Base-by-base conservation (phyloP, 2,888 invertebrate species). In the Mongoloraphidia duomilia region DNA sequence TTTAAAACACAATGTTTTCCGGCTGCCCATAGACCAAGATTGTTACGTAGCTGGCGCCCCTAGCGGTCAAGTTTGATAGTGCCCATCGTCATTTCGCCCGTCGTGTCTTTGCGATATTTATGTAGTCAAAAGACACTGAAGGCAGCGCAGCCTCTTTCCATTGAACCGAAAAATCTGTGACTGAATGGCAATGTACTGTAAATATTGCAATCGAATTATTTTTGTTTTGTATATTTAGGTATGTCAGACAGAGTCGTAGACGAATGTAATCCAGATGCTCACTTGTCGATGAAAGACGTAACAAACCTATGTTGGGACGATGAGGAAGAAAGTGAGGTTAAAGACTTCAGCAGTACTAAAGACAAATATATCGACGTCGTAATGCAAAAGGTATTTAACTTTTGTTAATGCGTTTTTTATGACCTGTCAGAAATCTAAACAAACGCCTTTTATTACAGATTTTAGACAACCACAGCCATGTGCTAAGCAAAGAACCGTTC, bases 191-290 rank as follows among this genome's bases (percentile, higher is more conserved):
- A n/a, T n/a, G n/a, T n/a, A n/a, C n/a, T n/a, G n/a, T n/a, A n/a
- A n/a, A n/a, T n/a, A n/a, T n/a, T n/a, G n/a, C n/a, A n/a, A n/a
- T n/a, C n/a, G n/a, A n/a, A n/a, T n/a, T 17, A 3, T 17, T 17
- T 26, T 26, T 26, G 26, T 26, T 26, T 26, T 26, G 26, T 43
- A 47, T 50, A 53, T 60, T 43, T 46, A 67, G 67, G 68, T 50
- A 94, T 97, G 88, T 89, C 96, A 0, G 95, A 97, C 68, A 77
- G 97, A 12, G 95, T 98, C 5, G 95, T 98, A 0, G 97, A 98
- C 69, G 97, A 98, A 65, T 87, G 95, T 62, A 94, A 96, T 67
- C 95, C 96, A 0, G 94, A 97, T 63, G 93, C 94, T 1, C 90
- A 90, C 64, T 72, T 92, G 34, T 88, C 88, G 2, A 79, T 90